Base-by-base conservation (phyloP, 2,888 invertebrate genomes). In the Pyrgus malvae region DNA sequence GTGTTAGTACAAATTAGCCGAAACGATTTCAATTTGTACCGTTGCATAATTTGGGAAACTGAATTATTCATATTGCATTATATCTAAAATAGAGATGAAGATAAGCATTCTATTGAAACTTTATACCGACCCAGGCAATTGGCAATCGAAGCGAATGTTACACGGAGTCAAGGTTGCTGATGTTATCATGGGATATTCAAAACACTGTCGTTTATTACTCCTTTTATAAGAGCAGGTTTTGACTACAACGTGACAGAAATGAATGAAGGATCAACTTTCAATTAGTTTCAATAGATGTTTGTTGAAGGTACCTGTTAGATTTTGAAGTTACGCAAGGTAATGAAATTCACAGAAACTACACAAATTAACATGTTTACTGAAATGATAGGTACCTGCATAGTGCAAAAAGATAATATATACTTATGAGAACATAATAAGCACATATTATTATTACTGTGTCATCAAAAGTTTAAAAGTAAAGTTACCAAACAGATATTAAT, bases 21-120 rank as follows among this genome's bases (percentile, higher is more conserved):
- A 65, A 80, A 73, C 75, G 70, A 80, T 77, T 84, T 83, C 80
- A 85, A 85, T 85, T 82, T 79, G 79, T 78, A 70, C 64, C 64
- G 69, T 85, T 86, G 84, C 84, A 83, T 84, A 83, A 85, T 80
- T 77, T 69, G 76, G 71, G 74, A 83, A 79, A 75, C 70, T 76
- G 78, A 74, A 75, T 78, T 73, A 80, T 82, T 77, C 76, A 74
- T 78, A 73, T 79, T 79, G 71, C 74, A 74, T 74, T 75, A 64
- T 75, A 72, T 75, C 72, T 67, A 65, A 67, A 67, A 66, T 58
- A 62, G 62, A 70, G 78, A 80, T 78, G 74, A 64, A 77, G 80
- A 81, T 83, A 78, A 76, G 69, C 57, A 67, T 68, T 73, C 51
- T 58, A 59, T 59, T 56, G 57, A 50, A 53, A 46, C 40, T 41